These are phyloP conservation scores for Chelon auratus DNA, from an alignment of 2,797 vertebrate genomes.

Conservation along the genomic window DNA sequence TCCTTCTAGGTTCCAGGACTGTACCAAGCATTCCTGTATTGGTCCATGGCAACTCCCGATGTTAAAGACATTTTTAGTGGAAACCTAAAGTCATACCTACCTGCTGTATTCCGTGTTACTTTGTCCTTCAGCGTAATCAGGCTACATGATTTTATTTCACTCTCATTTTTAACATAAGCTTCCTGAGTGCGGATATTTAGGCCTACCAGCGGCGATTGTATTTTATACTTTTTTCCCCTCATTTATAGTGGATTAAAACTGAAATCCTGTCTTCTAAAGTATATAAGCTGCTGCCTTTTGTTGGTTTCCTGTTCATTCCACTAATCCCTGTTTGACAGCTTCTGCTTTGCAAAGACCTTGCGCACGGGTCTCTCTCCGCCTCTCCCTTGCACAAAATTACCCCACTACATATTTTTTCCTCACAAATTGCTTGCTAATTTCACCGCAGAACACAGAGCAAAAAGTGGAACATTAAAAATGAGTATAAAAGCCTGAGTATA, in stretches of 20 bases:
- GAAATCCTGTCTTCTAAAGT: conserved; percentile 80
- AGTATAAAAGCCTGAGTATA: conserved; percentile 26
- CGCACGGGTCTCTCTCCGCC: conserved; percentile 58
- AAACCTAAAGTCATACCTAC: not conserved
- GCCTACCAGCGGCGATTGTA: conserved; percentile 64
- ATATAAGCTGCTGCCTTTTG: conserved; percentile 82
- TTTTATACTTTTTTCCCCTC: conserved; percentile 57
- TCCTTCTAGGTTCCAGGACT: not conserved
- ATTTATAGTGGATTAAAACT: conserved; percentile 83
- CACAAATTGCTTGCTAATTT: conserved; percentile 50
- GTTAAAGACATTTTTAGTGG: not conserved
- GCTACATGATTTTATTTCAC: not conserved
- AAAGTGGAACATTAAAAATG: conserved; percentile 35
- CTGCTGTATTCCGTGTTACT: not conserved
- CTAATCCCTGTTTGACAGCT: conserved; percentile 83
- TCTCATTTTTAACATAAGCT: conserved; percentile 52
- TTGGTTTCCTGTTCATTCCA: conserved; percentile 75
- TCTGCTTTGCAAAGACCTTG: conserved; percentile 69
- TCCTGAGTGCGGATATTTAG: conserved; percentile 53
- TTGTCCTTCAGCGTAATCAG: not conserved
- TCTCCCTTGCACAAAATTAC: conserved; percentile 31
- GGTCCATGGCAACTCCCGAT: too few relatives aligned
- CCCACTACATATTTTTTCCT: conserved; percentile 17
- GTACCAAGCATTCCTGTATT: too few relatives aligned
- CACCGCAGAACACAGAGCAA: conserved; percentile 25